Evolutionary conservation across 2,797 vertebrate genomes (phyloP).

Genomic region (Moxostoma hubbsi): DNA sequence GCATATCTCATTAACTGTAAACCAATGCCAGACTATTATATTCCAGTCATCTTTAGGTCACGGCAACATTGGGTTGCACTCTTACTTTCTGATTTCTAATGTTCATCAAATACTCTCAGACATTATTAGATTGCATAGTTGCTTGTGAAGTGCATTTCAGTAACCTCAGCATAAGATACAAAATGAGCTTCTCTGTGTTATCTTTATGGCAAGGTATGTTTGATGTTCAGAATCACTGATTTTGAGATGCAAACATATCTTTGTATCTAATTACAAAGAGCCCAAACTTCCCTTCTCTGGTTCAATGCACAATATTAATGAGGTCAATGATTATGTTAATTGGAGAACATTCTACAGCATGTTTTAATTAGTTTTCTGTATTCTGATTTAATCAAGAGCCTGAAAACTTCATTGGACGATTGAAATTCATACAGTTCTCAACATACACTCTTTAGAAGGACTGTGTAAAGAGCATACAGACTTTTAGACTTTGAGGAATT

Average conservation of each 20-base stretch:
- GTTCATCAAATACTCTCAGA: conserved; percentile 3
- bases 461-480: background rate
- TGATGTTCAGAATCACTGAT: conserved; percentile 50
- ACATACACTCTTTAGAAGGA: conserved; percentile 4
- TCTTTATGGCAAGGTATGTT: conserved; percentile 21
- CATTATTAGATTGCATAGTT: background rate
- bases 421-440: conserved; percentile 38
- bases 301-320: conserved; percentile 79
- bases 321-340: conserved; percentile 77
- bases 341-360: conserved; percentile 62
- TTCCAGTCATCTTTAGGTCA: conserved; percentile 18
- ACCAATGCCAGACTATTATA: background rate
- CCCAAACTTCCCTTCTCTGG: conserved; percentile 70
- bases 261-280: conserved; percentile 60
- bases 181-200: conserved; percentile 13
- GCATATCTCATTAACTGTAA: conserved; percentile 2
- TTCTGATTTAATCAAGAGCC: conserved; percentile 56
- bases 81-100: conserved; percentile 17
- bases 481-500: background rate
- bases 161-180: background rate
- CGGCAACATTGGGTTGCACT: background rate
- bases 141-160: conserved; percentile 5
- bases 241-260: conserved; percentile 53
- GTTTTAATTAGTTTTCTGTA: conserved; percentile 63
- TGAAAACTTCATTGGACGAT: conserved; percentile 41